Evolutionary conservation across 2,888 invertebrate genomes (phyloP).

Genomic region (Tenthredo livida): DNA sequence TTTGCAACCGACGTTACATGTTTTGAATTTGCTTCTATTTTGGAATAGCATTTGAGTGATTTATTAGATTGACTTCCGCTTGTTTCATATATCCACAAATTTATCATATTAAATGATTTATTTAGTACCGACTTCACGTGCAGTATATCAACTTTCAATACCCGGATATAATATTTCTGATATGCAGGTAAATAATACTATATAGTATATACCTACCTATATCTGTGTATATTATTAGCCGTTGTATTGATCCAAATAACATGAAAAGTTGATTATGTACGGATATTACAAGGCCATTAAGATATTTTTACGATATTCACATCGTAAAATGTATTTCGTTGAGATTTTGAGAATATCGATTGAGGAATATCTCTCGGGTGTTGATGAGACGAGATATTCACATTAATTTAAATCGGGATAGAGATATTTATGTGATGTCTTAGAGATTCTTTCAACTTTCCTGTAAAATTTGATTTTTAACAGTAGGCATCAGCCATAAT

Average conservation of each 20-base stretch:
- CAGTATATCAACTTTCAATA: background rate
- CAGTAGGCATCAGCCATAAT: background rate
- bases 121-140: background rate
- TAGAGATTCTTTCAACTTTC: background rate
- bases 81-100: conserved; percentile 3
- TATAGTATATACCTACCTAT: background rate
- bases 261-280: background rate
- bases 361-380: background rate
- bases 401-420: background rate
- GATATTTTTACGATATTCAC: background rate
- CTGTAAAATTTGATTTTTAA: background rate
- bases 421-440: background rate
- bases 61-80: background rate
- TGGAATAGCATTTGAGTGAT: background rate
- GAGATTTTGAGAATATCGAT: background rate
- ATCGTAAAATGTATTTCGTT: background rate
- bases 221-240: background rate
- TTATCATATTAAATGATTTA: background rate
- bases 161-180: background rate
- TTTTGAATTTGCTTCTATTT: background rate
- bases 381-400: background rate
- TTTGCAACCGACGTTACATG: background rate
- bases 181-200: background rate
- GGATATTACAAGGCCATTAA: background rate
- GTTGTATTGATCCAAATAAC: background rate